Evolutionary conservation across 2,113 vertebrate genomes (phyloP).

Genomic region (Mirza zaza): DNA sequence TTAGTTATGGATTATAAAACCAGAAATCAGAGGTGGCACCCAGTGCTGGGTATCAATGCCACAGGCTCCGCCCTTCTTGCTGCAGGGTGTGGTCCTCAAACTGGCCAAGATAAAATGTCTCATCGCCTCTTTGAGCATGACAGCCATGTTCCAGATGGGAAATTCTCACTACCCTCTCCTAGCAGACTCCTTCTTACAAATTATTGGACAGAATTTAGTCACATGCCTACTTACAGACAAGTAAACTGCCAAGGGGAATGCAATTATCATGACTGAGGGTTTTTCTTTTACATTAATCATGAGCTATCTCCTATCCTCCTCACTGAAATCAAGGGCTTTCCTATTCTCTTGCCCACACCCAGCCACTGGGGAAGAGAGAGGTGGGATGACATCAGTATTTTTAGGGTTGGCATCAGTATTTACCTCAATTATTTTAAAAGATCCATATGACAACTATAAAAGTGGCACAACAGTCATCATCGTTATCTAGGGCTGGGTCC

Average conservation of each 20-base stretch:
- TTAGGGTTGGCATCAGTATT: background rate
- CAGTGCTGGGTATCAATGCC: background rate
- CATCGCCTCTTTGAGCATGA: background rate
- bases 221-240: background rate
- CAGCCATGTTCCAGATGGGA: background rate
- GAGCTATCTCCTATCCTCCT: background rate
- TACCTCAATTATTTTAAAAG: background rate
- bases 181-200: slow-evolving; percentile 3
- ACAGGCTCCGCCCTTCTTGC: background rate
- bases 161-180: background rate
- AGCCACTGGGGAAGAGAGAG: background rate
- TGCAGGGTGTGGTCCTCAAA: background rate
- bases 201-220: background rate
- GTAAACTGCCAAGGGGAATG: background rate
- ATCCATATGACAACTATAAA: background rate
- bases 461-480: background rate
- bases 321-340: background rate
- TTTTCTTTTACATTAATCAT: background rate
- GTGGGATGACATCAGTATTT: background rate
- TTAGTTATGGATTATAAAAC: background rate
- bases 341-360: background rate
- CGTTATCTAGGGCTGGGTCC: background rate
- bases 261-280: background rate
- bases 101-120: background rate
- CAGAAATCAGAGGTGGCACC: background rate